Conservation (phyloP, 2,888 invertebrate species). For the Steromphala cineraria region DNA sequence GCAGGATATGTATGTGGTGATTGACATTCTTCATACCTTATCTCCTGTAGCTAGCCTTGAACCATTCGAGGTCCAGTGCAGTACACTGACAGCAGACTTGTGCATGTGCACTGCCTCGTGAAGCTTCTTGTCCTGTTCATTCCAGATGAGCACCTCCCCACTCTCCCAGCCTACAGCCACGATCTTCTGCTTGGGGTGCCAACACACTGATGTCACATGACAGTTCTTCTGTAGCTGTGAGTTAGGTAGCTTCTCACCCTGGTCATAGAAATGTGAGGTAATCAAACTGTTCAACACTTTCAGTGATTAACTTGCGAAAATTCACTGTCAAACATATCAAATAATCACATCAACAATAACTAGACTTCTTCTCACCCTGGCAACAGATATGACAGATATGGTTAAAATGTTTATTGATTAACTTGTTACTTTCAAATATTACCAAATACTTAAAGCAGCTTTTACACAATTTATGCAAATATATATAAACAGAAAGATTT, state of each 20-base stretch:
- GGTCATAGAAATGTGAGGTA: background rate
- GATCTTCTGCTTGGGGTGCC: slow-evolving; percentile 91
- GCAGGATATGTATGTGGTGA: no score
- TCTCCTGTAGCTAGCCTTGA: slow-evolving; percentile 91
- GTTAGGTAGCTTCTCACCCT: slow-evolving; percentile 70
- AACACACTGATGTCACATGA: slow-evolving; percentile 76
- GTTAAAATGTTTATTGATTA: no score
- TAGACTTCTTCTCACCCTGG: no score
- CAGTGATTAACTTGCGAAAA: background rate
- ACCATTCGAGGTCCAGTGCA: slow-evolving; percentile 86
- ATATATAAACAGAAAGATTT: background rate
- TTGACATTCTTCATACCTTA: slow-evolving; percentile 77
- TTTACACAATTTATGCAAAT: no score
- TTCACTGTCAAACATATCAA: background rate
- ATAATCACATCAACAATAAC: background rate
- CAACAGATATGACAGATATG: no score
- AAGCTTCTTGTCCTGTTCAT: slow-evolving; percentile 77
- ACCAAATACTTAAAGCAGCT: no score
- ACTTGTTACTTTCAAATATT: background rate
- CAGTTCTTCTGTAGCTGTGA: slow-evolving; percentile 63
- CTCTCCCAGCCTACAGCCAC: slow-evolving; percentile 94
- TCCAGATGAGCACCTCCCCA: slow-evolving; percentile 91
- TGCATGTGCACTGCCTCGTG: slow-evolving; percentile 79
- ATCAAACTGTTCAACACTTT: no score
- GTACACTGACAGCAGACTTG: slow-evolving; percentile 77